Base-by-base conservation (phyloP, 2,888 invertebrate species). In the Ennomos fuscantarius region DNA sequence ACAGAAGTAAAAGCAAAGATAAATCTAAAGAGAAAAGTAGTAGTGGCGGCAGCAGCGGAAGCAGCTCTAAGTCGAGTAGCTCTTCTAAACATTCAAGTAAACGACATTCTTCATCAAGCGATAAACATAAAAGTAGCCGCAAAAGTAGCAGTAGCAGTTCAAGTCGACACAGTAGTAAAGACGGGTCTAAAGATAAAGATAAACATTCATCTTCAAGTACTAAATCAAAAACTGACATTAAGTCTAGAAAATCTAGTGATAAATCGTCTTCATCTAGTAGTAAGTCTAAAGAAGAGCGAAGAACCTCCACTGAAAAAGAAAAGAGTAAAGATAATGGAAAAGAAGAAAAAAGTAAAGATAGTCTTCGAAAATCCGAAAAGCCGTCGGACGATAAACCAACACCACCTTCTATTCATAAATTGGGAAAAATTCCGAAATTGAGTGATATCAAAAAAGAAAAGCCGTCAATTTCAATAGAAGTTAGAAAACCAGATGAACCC, bases 381-480 rank as follows among this genome's bases (percentile, higher is more conserved):
- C 94, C 94, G 32, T 15, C 37, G 9, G 89, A 95, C 42, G 94
- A 95, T 33, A 95, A 96, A 80, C 78, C 94, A 8, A 93, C 93
- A 74, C 93, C 94, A 8, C 95, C 94, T 51, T 94, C 95, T 15
- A 90, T 96, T 55, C 95, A 95, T 69, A 96, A 96, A 86, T 83
- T 96, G 31, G 96, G 96, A 0, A 95, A 96, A 86, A 96, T 96
- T 72, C 96, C 96, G 0, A 97, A 95, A 84, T 94, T 96, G 72
- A 91, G 93, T 76, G 87, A 87, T 71, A 65, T 87, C 76, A 78
- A 94, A 71, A 94, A 93, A 75, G 95, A 95, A 70, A 96, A 96
- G 69, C 95, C 95, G 37, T 96, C 96, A 2, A 96, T 96, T 82
- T 96, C 96, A 0, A 96, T 97, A 69, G 97, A 97, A 92, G 94